Evolutionary conservation across 2,797 vertebrate species (phyloP), one percentile per base, ranked within the genome.

Genomic region (Numenius phaeopus): DNA sequence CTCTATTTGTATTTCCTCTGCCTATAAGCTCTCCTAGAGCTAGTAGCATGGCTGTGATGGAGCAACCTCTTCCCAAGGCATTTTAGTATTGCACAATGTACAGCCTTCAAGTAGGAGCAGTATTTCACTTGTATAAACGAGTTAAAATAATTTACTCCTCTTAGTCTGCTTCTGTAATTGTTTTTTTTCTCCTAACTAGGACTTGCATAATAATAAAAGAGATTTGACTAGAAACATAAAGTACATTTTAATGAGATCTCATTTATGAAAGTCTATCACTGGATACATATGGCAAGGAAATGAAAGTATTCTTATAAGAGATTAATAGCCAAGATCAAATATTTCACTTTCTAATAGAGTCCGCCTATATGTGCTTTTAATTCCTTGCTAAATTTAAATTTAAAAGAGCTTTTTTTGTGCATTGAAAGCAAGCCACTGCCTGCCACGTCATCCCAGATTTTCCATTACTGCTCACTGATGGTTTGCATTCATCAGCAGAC

Each of bases 291-390:
- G 86, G 95, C 83, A 89, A 91, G 71, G 90, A 90, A 96, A 95
- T 95, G 71, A 87, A 95, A 95, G 52, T 61, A 94, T 91, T 92
- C 78, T 94, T 96, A n/a, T 50, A 94, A 83, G 50, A 95, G 90
- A 94, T 96, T 94, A 97, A 94, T 93, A 97, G 71, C 77, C 69
- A 89, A 96, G 91, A 96, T 96, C 90, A 97, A 96, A 96, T 96
- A 94, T 94, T 96, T 94, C 94, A 86, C 86, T 92, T 93, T 62
- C 81, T 94, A 94, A 96, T 91, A 83, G 77, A 95, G 66, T 69
- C 91, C 1, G 61, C 84, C 89, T 94, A 87, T 95, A 93, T 94
- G 26, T 93, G 75, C 89, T 94, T 95, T 94, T 96, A 93, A 94
- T 91, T 95, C 69, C 85, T 87, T 2, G 3, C 78, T 85, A 67